Evolutionary conservation across 2,113 vertebrate genomes (phyloP), one percentile per base, ranked within the genome.

Genomic region (Misgurnus anguillicaudatus): DNA sequence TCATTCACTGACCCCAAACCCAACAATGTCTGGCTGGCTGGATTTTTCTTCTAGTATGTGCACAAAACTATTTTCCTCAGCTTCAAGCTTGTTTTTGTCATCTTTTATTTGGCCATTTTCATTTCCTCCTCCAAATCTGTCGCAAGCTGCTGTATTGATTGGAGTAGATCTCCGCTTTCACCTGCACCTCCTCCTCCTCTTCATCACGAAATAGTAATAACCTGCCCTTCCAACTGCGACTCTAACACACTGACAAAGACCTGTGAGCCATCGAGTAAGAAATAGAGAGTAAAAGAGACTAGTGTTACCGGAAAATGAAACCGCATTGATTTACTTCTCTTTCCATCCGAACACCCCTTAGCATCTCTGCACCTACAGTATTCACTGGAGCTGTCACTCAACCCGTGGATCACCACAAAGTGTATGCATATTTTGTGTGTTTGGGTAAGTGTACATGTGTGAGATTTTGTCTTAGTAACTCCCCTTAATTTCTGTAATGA

Each of bases 171-270:
- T 51, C 47, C 3, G 41, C 16, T 36, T 39, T 47, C 41, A 61
- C 41, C 57, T 61, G 71, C 39, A 62, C 71, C 71, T 62, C 41
- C 45, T 62, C 41, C 45, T 74, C 21, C 58, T 41, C 61, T 62
- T 62, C 72, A 74, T 62, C 77, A 79, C 42, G 21, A 70, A 71
- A 17, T 63, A 70, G 31, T 55, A 42, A 67, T 67, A 55, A 77
- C 38, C 72, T 47, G 57, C 58, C 41, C 21, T 47, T 24, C 24
- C 72, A 74, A 21, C 71, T 62, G 63, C n/a, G 75, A 77, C 62
- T 39, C 61, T 42, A n/a, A 57, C 1, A 3, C 7, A 53, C n/a
- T 66, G 41, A 65, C 13, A 36, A 36, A 42, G 61, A n/a, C 48
- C 74, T 65, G 17, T 38, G 41, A 58, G 65, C 62, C 17, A 64